Evolutionary conservation across 1,140 invertebrate genomes (phyloP).

Genomic region (Copidosoma floridanum): DNA sequence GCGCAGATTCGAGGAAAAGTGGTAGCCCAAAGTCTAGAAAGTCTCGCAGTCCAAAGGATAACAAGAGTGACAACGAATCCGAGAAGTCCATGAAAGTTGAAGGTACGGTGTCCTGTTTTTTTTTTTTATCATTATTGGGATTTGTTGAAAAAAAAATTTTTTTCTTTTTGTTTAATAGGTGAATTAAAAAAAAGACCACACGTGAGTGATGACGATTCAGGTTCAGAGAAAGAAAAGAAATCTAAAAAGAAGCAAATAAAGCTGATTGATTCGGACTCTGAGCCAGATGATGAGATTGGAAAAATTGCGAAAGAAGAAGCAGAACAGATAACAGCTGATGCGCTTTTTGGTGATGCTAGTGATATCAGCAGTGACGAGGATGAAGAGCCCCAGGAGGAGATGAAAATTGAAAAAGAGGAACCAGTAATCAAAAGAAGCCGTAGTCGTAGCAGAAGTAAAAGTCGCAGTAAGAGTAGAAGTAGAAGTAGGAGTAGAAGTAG

Average conservation of each 20-base stretch:
- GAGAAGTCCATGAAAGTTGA: slow-evolving; percentile 39
- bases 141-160: too few relatives aligned
- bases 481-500: slow-evolving; percentile 42
- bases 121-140: too few relatives aligned
- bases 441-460: slow-evolving; percentile 43
- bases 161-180: too few relatives aligned
- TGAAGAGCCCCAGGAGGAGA: slow-evolving; percentile 42
- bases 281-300: slow-evolving; percentile 47
- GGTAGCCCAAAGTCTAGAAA: slow-evolving; percentile 32
- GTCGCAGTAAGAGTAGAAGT: slow-evolving; percentile 46
- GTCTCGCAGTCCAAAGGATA: slow-evolving; percentile 51
- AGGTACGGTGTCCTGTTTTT: slow-evolving; percentile 26
- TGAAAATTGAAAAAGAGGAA: slow-evolving; percentile 45
- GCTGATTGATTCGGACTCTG: slow-evolving; percentile 58
- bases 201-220: slow-evolving; percentile 43
- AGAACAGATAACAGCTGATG: slow-evolving; percentile 71
- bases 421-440: slow-evolving; percentile 38
- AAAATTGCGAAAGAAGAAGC: slow-evolving; percentile 45
- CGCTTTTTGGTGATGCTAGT: slow-evolving; percentile 89
- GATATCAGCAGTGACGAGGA: slow-evolving; percentile 80
- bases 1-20: slow-evolving; percentile 24
- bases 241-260: slow-evolving; percentile 47
- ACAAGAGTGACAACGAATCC: slow-evolving; percentile 50
- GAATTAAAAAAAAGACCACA: slow-evolving; percentile 36
- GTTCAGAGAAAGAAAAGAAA: slow-evolving; percentile 37